Conservation (phyloP, 2,797 vertebrate species). For the Alosa sapidissima region DNA sequence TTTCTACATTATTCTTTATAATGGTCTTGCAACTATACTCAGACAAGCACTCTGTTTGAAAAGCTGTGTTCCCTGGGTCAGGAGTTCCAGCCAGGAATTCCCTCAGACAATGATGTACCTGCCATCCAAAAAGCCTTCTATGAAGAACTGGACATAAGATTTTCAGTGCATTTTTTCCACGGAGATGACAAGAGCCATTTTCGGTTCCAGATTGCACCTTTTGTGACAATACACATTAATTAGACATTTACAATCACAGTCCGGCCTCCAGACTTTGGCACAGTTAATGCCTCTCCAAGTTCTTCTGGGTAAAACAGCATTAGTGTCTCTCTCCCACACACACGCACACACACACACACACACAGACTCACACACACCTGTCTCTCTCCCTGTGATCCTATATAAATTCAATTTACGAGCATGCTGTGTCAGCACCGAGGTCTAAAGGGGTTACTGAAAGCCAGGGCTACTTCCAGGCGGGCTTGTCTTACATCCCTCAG, state of each 20-base stretch:
- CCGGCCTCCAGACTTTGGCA: neutral
- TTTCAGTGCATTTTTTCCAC: neutral
- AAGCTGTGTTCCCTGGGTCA: neutral
- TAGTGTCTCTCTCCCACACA: neutral
- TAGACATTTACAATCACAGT: neutral
- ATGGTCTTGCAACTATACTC: neutral
- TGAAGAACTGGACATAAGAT: neutral
- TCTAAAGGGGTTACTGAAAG: neutral
- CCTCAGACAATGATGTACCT: neutral
- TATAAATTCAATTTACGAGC: conserved; percentile 4
- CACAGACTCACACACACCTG: too few species aligned
- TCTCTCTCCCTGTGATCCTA: neutral
- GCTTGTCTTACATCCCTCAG: neutral
- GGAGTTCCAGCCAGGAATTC: neutral
- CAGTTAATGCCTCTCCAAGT: neutral
- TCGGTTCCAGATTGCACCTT: neutral
- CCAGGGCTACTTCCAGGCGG: neutral
- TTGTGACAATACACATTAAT: neutral
- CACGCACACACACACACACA: too few species aligned
- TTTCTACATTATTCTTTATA: neutral
- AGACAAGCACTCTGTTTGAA: neutral
- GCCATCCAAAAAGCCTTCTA: neutral
- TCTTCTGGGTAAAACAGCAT: neutral
- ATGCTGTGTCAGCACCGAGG: neutral
- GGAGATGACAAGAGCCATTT: neutral